A percentile compares a stretch with the other conserved stretches of the same genome.
Conservation (phyloP, 2,797 vertebrate species). For the Eulemur coronatus region DNA sequence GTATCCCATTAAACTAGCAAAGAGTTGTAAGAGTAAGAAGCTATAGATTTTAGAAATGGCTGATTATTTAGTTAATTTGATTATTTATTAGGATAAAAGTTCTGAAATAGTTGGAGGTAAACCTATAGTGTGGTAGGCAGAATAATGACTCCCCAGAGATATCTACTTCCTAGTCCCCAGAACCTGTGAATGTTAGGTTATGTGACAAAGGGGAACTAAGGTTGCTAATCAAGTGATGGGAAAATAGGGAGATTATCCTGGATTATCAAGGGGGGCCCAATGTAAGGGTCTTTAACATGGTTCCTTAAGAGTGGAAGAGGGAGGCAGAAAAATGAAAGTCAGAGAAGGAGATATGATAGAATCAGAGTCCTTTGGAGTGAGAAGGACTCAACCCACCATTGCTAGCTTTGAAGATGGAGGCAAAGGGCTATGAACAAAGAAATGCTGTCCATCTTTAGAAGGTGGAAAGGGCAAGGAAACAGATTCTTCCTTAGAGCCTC, state of each 20-base stretch:
- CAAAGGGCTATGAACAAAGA: neutral
- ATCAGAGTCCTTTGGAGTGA: neutral
- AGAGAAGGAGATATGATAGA: neutral
- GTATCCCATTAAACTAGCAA: neutral
- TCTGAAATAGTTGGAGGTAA: neutral
- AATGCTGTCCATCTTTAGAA: neutral
- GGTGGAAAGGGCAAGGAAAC: neutral
- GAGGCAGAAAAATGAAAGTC: neutral
- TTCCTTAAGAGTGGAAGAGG: neutral
- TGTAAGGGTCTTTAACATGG: neutral
- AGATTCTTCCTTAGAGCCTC: neutral
- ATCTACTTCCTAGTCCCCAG: neutral
- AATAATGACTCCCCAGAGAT: neutral
- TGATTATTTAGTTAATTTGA: neutral
- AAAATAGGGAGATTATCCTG: neutral
- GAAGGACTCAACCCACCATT: neutral
- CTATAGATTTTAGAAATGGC: neutral
- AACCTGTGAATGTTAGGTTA: neutral
- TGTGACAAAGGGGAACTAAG: neutral
- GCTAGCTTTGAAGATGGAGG: neutral
- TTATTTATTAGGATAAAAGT: neutral
- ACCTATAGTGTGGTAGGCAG: neutral
- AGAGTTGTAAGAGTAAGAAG: neutral
- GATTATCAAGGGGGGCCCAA: neutral
- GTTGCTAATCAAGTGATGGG: neutral